Percentiles rank a stretch among this genome's conserved stretches.
Evolutionary conservation across 2,113 vertebrate genomes (phyloP).

Genomic region (Archilochus colubris): DNA sequence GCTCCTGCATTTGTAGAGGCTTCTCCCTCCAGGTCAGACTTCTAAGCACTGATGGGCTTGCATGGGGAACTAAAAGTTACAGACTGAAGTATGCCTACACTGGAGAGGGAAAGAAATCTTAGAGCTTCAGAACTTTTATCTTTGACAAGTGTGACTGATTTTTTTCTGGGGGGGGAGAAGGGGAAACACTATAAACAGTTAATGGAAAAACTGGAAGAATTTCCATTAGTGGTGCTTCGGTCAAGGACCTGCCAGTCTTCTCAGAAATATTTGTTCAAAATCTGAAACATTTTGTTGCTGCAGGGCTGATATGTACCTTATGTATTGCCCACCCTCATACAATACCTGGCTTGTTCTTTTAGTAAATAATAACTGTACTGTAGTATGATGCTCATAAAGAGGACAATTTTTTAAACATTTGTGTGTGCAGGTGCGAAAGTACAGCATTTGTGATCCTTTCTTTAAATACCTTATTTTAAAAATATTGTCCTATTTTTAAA

Average conservation of each 20-base stretch:
- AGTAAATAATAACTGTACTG: background rate
- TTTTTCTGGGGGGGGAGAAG: background rate
- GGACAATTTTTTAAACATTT: background rate
- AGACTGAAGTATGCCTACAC: background rate
- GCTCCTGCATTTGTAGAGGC: slow-evolving; percentile 42
- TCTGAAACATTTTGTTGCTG: slow-evolving; percentile 11
- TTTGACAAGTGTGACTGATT: slow-evolving; percentile 54
- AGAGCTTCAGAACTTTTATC: slow-evolving; percentile 36
- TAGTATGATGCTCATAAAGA: background rate
- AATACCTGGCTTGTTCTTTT: background rate
- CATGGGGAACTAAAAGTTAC: background rate
- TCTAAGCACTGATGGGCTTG: slow-evolving; percentile 12
- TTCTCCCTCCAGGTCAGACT: slow-evolving; percentile 59
- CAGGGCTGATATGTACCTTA: background rate
- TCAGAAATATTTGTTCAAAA: slow-evolving; percentile 30
- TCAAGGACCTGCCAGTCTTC: slow-evolving; percentile 37
- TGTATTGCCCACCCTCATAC: background rate
- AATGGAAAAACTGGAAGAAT: slow-evolving; percentile 4
- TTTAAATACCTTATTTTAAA: background rate
- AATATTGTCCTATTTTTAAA: background rate
- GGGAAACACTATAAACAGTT: background rate
- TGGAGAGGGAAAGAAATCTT: slow-evolving; percentile 16
- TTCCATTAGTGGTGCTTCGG: background rate
- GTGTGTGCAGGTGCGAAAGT: background rate
- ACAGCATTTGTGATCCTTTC: background rate